Base-by-base conservation (phyloP, 2,888 invertebrate species). In the Lottia gigantea region DNA sequence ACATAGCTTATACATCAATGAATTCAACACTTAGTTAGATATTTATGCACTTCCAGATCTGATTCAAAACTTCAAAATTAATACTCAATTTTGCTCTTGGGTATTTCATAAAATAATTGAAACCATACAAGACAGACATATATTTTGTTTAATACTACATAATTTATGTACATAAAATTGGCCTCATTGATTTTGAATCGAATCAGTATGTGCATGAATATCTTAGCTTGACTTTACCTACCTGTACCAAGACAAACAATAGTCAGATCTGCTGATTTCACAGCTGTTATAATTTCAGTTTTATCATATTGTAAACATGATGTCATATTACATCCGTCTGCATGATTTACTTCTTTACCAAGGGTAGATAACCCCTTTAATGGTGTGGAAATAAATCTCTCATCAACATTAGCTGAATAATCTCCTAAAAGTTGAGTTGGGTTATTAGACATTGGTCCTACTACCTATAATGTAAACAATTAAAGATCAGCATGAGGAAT, bases 371-470 rank as follows among this genome's bases (percentile, higher is more conserved):
- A 75, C 16, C 80, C 83, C 61, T 78, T 65, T 1, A 75, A 75
- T 1, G 85, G 85, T 3, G 85, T 85, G 16, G 70, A 75, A 0
- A 78, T 73, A 66, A 76, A 85, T 12, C 71, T 71, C 0, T 74
- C 63, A 40, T 81, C 79, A 12, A 78, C 70, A 19, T 74, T 71
- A 0, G 86, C 77, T n/a, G 79, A 72, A 69, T 87, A 87, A 71
- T 83, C 82, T 4, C 87, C 87, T 74, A 80, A 85, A 7, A 85
- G 49, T 49, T 80, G 78, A 2, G 67, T 67, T 0, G 81, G 31
- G 67, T 86, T 84, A 73, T 85, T 76, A 6, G 85, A 82, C 83
- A 86, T 83, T 3, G 87, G 87, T 15, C 87, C 87, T 64, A 87
- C 77, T 25, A 87, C 72, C 86, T 86, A 74, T 64, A 77, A 68